phyloP scores from a whole-genome alignment of 2,888 invertebrate genomes.

The Oxystoma pomonae region DNA sequence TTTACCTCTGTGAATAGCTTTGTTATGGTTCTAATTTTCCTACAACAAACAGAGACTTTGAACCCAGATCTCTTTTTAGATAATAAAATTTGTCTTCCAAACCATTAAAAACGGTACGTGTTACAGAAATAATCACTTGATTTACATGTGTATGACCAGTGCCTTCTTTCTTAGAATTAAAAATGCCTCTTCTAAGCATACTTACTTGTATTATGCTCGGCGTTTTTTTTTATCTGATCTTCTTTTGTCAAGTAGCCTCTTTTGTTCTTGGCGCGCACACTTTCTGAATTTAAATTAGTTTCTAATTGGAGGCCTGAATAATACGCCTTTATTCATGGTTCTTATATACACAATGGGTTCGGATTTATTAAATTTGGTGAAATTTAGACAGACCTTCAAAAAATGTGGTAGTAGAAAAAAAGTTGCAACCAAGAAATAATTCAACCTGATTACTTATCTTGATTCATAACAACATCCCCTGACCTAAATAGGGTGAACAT shows the following conservation, averaged over 20 bases:
- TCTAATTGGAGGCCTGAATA: background rate
- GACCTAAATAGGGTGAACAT: no score
- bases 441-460: no score
- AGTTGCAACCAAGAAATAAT: no score
- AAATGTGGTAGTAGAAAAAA: no score
- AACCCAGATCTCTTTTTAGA: background rate
- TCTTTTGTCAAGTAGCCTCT: background rate
- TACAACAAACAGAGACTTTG: background rate
- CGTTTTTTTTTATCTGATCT: background rate
- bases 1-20: no score
- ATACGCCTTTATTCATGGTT: background rate
- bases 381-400: no score
- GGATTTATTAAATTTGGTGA: no score
- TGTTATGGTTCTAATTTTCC: no score
- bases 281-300: background rate
- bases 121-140: background rate
- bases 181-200: background rate
- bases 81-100: background rate
- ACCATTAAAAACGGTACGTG: background rate
- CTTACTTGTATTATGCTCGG: background rate
- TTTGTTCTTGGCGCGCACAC: background rate
- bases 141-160: background rate
- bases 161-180: background rate
- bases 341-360: no score
- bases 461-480: no score